phyloP scores from a whole-genome alignment of 2,888 invertebrate species.

The Coelogynopora nodosa region DNA sequence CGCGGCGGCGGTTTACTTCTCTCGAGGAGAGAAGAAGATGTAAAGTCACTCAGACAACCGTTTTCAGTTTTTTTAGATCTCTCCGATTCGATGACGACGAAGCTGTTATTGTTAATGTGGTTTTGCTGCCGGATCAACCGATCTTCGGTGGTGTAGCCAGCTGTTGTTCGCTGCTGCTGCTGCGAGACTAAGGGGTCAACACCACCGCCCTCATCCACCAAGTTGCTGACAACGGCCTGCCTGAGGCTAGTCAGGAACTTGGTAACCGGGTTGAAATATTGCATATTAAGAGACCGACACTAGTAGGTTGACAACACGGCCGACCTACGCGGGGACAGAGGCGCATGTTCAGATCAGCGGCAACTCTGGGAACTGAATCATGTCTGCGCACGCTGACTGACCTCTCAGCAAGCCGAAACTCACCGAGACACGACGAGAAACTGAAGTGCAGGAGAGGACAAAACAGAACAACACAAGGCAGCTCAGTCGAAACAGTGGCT shows the following conservation, averaged over 20 bases:
- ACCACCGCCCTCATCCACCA: background rate
- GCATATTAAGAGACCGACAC: background rate
- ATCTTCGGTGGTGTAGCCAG: too few relatives aligned
- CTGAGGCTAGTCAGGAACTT: background rate
- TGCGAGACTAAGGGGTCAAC: too few relatives aligned
- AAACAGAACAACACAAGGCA: too few relatives aligned
- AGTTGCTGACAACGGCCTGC: background rate
- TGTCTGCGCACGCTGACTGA: too few relatives aligned
- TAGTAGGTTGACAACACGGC: background rate
- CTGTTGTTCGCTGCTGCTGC: too few relatives aligned
- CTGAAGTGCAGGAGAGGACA: too few relatives aligned
- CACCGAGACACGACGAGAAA: too few relatives aligned
- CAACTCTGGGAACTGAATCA: background rate
- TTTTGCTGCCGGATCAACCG: background rate
- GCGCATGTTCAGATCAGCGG: background rate
- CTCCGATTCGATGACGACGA: background rate
- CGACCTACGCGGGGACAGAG: too few relatives aligned
- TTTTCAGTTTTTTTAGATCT: background rate
- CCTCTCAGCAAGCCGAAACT: too few relatives aligned
- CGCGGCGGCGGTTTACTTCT: background rate
- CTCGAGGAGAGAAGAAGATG: background rate
- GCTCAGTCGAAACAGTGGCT: background rate
- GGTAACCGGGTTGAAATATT: conserved; percentile 8
- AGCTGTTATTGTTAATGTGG: background rate
- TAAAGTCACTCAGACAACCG: background rate